phyloP scores from a whole-genome alignment of 1,140 invertebrate genomes.

The Sitodiplosis mosellana region DNA sequence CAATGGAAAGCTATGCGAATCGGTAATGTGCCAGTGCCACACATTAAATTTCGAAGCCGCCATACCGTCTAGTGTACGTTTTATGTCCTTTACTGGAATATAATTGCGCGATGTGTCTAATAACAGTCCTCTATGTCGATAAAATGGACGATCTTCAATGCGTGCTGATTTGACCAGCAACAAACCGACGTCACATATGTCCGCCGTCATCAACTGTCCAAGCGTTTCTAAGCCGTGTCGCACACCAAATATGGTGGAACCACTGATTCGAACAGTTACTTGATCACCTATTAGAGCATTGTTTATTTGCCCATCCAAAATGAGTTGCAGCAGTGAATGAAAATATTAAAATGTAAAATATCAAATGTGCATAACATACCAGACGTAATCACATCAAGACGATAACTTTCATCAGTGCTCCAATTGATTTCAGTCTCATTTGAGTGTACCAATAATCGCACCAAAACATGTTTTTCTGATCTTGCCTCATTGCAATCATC shows the following conservation, averaged over 20 bases:
- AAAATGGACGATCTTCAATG: constrained; percentile 49
- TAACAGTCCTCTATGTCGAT: constrained; percentile 48
- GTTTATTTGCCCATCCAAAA: too few relatives aligned
- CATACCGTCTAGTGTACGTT: constrained; percentile 60
- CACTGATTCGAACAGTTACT: constrained; percentile 24
- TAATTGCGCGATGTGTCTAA: constrained; percentile 63
- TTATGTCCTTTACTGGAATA: constrained; percentile 41
- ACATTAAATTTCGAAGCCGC: constrained; percentile 66
- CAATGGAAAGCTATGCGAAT: constrained; percentile 70
- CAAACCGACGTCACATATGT: constrained; percentile 15
- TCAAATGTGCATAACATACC: constrained; percentile 25
- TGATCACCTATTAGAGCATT: not conserved
- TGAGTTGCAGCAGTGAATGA: not conserved
- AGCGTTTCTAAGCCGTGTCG: constrained; percentile 60
- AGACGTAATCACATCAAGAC: constrained; percentile 33
- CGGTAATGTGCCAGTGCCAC: constrained; percentile 72
- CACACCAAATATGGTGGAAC: constrained; percentile 49
- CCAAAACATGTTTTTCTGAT: constrained; percentile 28
- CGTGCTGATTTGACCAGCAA: constrained; percentile 24
- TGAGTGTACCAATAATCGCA: constrained; percentile 30
- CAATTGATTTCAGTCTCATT: constrained; percentile 31
- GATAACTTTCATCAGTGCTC: constrained; percentile 44
- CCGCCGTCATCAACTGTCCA: constrained; percentile 38
- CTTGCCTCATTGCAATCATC: constrained; percentile 28
- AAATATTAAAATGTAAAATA: too few relatives aligned